Base-by-base conservation (phyloP, 2,888 invertebrate species). In the Apoderus coryli region DNA sequence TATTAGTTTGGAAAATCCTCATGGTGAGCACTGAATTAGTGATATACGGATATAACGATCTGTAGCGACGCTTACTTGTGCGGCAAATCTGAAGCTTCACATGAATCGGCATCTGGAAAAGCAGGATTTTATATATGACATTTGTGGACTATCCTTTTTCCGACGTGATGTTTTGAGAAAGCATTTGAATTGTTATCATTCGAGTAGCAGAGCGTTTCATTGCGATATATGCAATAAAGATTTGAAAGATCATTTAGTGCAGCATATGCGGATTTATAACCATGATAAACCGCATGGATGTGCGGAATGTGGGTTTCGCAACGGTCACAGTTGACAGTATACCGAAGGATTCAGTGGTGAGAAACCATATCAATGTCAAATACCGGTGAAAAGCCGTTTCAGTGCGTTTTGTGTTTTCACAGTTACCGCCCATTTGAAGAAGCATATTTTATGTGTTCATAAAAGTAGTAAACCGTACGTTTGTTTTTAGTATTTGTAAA, bases 401-500 rank as follows among this genome's bases (percentile, higher is more conserved):
- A 63, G 26, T 78, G 77, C 48, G 61, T 70, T 9, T 59, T 76
- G 44, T 82, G 82, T 47, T 85, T n/a, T 84, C 1, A 85, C n/a
- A n/a, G n/a, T n/a, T n/a, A n/a, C n/a, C n/a, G n/a, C n/a, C 0
- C 86, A 86, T 49, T 70, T 86, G 56, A 86, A 86, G 56, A 80
- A 84, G 37, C 86, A 88, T 53, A 82, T 88, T 82, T 67, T 72
- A 36, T 78, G 78, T 46, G 81, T 86, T 31, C 86, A 86, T 53
- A 76, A 79, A 15, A 71, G 78, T 41, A 68, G 67, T 37, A 76
- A 80, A 41, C 77, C 82, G 0, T 86, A 85, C 49, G 71, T 75
- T 49, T 86, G 86, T 50, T 59, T 63, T 11, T 69, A 59, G 63
- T 10, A 68, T 69, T 29, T 86, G 86, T 53, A 64, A 70, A 15